These are phyloP conservation scores for Protomyctophum bolini DNA, from an alignment of 2,113 vertebrate genomes.

Conservation along the genomic window DNA sequence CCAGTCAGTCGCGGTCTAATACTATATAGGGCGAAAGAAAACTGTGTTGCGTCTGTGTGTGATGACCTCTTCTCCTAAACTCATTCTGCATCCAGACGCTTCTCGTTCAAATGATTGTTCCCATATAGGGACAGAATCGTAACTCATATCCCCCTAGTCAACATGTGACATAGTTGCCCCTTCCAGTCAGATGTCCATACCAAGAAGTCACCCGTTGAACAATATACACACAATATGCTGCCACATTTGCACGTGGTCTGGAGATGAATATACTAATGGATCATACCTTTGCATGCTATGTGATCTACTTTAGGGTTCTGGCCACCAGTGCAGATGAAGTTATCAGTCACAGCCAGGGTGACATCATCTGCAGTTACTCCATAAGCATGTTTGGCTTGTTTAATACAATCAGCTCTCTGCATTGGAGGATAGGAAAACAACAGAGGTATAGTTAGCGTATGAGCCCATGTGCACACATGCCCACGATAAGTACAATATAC, in stretches of 20 bases:
- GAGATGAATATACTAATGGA: not conserved
- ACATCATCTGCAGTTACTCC: constrained; percentile 32
- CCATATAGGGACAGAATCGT: no score
- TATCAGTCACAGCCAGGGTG: constrained; percentile 61
- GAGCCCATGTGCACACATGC: not conserved
- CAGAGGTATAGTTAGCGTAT: no score
- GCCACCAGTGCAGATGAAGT: constrained; percentile 79
- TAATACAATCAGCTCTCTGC: constrained; percentile 70
- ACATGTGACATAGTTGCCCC: no score
- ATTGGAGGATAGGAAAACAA: not conserved
- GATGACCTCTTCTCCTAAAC: no score
- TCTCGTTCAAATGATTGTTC: no score
- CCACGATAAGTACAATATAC: not conserved
- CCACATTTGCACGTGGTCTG: not conserved
- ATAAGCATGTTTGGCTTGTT: constrained; percentile 32
- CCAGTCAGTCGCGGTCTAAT: no score
- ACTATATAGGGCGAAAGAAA: no score
- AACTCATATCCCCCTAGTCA: no score
- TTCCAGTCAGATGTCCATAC: no score
- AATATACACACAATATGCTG: not conserved
- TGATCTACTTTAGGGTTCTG: constrained; percentile 13
- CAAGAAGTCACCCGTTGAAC: no score
- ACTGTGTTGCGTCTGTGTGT: no score
- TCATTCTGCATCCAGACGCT: no score
- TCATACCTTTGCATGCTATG: constrained; percentile 70